Base-by-base conservation (phyloP, 2,888 invertebrate genomes). In the Pterobdella sp. region DNA sequence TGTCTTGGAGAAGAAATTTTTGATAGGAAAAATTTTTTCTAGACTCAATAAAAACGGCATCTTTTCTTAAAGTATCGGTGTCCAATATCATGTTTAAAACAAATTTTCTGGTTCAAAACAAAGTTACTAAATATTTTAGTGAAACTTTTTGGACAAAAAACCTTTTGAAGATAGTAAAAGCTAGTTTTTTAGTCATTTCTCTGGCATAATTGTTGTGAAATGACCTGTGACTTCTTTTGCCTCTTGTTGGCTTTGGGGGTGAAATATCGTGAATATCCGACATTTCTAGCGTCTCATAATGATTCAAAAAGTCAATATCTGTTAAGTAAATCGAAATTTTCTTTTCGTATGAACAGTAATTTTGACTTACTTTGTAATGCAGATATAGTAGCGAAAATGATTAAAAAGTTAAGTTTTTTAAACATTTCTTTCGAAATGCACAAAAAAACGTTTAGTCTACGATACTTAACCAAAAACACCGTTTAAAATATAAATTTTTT, bases 101-200 rank as follows among this genome's bases (percentile, higher is more conserved):
- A 26, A 56, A 56, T 22, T 22, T 4, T 22, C 60, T 56, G 7
- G 49, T 7, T 42, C 22, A 42, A 42, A 42, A 42, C 7, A 42
- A 7, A 14, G 22, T 42, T 42, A 14, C 22, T 22, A 42, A 42
- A 22, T 14, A 42, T 42, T 42, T 42, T 42, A 42, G 7, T 7
- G 49, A 14, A 14, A 42, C 22, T 42, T 14, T 14, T 14, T 42
- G 7, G 22, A 42, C 49, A 42, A 42, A 42, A 42, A 42, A 56
- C 60, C 60, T 56, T 18, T 56, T n/a, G 60, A 56, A 56, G 60
- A 56, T 22, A 18, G 7, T 56, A 56, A 56, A 56, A 22, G 4
- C n/a, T 56, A 56, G 26, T 56, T 56, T 56, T n/a, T 56, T 56
- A 26, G 60, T 56, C n/a, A 22, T 56, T 56, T 56, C 60, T 4